Base-by-base conservation (phyloP, 2,113 vertebrate genomes). In the Agelaius phoeniceus region DNA sequence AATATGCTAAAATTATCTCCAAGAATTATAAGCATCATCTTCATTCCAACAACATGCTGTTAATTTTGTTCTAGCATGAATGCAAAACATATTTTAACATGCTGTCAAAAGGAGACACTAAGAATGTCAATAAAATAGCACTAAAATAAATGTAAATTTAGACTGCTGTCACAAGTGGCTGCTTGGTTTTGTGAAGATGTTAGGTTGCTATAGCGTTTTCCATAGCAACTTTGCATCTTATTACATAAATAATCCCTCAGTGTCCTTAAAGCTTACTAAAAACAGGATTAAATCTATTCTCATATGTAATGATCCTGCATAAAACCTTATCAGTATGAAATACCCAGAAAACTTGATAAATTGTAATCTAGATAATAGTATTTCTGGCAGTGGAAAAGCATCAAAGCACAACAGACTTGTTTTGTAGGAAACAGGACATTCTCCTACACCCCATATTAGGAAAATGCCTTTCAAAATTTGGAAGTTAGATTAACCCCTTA, bases 151-250 rank as follows among this genome's bases (percentile, higher is more conserved):
- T 98, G 98, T 97, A 98, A 98, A 98, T 98, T 98, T 97, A 97
- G 98, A 97, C 96, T 97, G 97, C 97, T 98, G 97, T 98, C 98
- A 98, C 97, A 98, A 98, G 98, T 97, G 96, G 95, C 98, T 98
- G 97, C 96, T 97, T 98, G 97, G 97, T 97, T 98, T 97, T 93
- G 83, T 97, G 94, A 98, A 97, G 97, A 98, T 97, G 98, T 97
- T 97, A 93, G 96, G 97, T 98, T 98, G 97, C 98, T 98, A 98
- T 97, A 98, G 98, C 94, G 46, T 96, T 98, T 98, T 96, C 98
- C 97, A 98, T 98, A 98, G 98, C 98, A 98, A 98, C 98, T 98
- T 98, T 97, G 97, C 97, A 98, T 98, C 97, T 98, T 97, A 98
- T 97, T 97, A 97, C 97, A 98, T 98, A 98, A 98, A 98, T 98